A percentile compares a stretch with the other conserved stretches of the same genome.
These are phyloP conservation scores for Phyllotis vaccarum DNA, from an alignment of 2,797 vertebrate genomes.

Conservation along the genomic window DNA sequence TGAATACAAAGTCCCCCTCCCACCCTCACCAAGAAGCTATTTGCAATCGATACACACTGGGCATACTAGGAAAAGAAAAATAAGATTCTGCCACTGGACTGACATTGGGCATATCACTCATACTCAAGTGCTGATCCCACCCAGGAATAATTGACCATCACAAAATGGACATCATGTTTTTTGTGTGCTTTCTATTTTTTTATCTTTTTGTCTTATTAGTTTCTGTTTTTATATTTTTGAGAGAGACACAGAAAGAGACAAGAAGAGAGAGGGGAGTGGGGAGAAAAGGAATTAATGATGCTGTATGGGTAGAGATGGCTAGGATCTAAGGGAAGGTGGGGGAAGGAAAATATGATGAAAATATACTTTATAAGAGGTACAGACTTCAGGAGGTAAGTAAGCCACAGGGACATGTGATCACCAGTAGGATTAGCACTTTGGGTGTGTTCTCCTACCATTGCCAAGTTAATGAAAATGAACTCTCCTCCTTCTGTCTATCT, in stretches of 20 bases:
- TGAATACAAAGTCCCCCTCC: not conserved
- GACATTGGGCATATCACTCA: not conserved
- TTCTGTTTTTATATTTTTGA: not conserved
- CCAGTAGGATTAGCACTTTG: not conserved
- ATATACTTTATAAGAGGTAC: no score
- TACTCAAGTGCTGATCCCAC: not conserved
- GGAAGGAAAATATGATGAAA: not conserved
- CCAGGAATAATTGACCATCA: not conserved
- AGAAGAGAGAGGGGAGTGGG: not conserved
- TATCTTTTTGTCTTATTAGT: not conserved
- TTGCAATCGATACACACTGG: not conserved
- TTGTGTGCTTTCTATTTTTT: not conserved
- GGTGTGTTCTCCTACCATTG: not conserved
- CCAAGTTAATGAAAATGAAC: not conserved
- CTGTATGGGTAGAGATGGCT: not conserved
- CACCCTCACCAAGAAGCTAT: not conserved
- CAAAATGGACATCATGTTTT: not conserved
- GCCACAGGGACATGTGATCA: not conserved
- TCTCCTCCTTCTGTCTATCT: not conserved
- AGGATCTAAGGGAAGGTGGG: not conserved
- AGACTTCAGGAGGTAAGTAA: not conserved
- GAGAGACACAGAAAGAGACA: not conserved
- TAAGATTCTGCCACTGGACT: not conserved
- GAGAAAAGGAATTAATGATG: not conserved
- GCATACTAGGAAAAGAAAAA: not conserved